Percentiles rank a stretch among this genome's conserved stretches.
phyloP scores from a whole-genome alignment of 2,888 invertebrate species.

The Trachelus iudaicus region DNA sequence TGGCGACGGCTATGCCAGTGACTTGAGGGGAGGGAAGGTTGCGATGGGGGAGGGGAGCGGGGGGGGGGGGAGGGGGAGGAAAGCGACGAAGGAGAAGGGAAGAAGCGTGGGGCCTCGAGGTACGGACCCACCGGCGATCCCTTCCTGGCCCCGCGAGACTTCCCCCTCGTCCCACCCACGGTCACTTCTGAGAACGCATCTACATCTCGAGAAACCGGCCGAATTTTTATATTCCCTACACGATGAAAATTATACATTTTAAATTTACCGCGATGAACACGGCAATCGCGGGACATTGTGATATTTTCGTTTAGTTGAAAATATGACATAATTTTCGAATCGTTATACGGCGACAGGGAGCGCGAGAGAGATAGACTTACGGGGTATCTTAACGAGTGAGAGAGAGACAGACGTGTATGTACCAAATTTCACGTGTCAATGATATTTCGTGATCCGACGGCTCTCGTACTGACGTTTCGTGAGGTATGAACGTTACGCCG shows the following conservation, averaged over 20 bases:
- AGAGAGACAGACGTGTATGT: not conserved
- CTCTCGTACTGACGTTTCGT: no score
- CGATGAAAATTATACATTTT: no score
- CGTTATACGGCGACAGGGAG: not conserved
- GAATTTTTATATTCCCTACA: constrained; percentile 42
- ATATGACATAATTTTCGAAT: no score
- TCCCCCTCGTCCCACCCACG: constrained; percentile 24
- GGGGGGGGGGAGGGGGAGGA: not conserved
- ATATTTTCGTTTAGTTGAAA: no score
- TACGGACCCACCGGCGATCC: not conserved
- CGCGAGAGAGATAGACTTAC: not conserved
- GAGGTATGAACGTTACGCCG: no score
- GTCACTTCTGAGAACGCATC: constrained; percentile 48
- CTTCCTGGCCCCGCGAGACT: constrained; percentile 13
- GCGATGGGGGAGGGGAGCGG: not conserved
- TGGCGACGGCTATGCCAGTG: not conserved
- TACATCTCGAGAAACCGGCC: constrained; percentile 52
- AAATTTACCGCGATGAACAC: no score
- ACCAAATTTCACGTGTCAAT: not conserved
- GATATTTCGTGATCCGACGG: not conserved
- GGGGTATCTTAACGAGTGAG: not conserved
- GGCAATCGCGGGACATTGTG: no score
- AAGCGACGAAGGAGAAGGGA: constrained; percentile 2
- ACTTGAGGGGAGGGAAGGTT: not conserved
- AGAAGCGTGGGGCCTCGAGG: constrained; percentile 8